Conservation (phyloP, 2,113 vertebrate species). For the Paedocypris sp. region DNA sequence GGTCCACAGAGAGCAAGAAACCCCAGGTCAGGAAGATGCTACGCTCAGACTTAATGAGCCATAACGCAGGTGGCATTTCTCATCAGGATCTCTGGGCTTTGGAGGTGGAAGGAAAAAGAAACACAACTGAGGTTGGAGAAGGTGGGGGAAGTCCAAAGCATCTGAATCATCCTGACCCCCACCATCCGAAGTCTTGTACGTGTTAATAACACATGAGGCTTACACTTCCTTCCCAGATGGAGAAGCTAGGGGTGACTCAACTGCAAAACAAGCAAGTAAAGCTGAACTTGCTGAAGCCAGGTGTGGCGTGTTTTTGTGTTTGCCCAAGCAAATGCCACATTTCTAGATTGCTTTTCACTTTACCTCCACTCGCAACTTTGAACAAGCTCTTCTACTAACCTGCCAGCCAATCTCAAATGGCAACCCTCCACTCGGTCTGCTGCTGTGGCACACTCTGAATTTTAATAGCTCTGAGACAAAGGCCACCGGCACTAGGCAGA, state of each 20-base stretch:
- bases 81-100: constrained; percentile 21
- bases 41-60: constrained; percentile 14
- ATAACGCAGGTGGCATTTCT: constrained; percentile 25
- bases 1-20: constrained; percentile 8
- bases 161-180: too few species aligned
- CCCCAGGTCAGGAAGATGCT: constrained; percentile 11
- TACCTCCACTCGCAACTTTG: constrained; percentile 38
- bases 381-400: constrained; percentile 59
- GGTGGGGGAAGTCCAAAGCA: too few species aligned
- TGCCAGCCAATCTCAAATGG: constrained; percentile 58
- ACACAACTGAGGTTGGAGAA: neutral
- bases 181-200: too few species aligned
- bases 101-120: neutral
- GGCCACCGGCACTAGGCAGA: constrained; percentile 49
- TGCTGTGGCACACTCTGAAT: constrained; percentile 51
- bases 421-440: constrained; percentile 46
- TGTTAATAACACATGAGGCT: too few species aligned
- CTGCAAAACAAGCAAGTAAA: constrained; percentile 33
- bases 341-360: constrained; percentile 24
- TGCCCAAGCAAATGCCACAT: neutral
- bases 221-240: constrained; percentile 43
- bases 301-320: constrained; percentile 1
- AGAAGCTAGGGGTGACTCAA: constrained; percentile 39
- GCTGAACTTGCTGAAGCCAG: constrained; percentile 11
- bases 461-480: constrained; percentile 59